Conservation (phyloP, 2,113 vertebrate genomes). For the Psephotus haematonotus region DNA sequence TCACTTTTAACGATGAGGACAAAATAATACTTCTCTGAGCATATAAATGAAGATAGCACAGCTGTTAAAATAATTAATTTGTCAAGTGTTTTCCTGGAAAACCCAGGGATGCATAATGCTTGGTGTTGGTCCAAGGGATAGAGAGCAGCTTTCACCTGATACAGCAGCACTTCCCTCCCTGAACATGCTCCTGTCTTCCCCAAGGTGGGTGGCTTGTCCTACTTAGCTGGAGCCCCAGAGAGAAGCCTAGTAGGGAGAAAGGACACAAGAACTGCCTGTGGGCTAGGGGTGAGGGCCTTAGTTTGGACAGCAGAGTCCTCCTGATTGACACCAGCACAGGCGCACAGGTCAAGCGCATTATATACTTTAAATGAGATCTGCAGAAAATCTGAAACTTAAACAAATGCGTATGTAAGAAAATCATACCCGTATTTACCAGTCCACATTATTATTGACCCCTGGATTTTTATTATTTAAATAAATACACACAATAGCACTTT, state of each 20-base stretch:
- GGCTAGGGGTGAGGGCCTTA: not conserved
- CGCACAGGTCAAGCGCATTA: not conserved
- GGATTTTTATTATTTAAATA: not conserved
- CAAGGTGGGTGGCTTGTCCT: not conserved
- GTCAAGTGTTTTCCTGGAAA: not conserved
- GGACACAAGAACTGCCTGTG: not conserved
- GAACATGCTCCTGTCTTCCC: too few species aligned
- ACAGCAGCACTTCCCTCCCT: not conserved
- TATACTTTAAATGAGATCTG: not conserved
- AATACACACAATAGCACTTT: not conserved
- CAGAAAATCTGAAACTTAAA: not conserved
- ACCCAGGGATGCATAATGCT: too few species aligned
- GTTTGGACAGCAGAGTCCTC: not conserved
- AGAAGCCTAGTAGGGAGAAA: not conserved
- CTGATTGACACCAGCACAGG: not conserved
- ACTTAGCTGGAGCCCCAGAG: not conserved
- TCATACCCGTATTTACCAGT: not conserved
- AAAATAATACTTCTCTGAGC: not conserved
- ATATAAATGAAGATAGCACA: not conserved
- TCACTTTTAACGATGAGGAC: not conserved
- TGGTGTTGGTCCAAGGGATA: not conserved
- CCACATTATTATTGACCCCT: not conserved
- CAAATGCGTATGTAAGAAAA: not conserved
- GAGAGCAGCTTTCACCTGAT: not conserved
- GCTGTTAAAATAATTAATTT: not conserved